Percentiles rank a stretch among this genome's conserved stretches.
phyloP scores from a whole-genome alignment of 2,888 invertebrate genomes.

The Lordiphosa andalusiaca region DNA sequence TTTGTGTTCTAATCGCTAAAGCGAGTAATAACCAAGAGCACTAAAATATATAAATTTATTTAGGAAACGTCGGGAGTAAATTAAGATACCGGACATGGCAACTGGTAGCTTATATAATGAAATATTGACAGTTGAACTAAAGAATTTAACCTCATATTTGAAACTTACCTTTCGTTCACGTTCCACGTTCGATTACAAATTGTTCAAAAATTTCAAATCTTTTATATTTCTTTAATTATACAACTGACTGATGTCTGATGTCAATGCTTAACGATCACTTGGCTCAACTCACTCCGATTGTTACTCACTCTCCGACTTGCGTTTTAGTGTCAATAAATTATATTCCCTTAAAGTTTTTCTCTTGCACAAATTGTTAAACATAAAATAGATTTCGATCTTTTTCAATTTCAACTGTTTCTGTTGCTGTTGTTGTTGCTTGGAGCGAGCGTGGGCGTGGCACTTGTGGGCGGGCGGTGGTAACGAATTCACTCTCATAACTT shows the following conservation, averaged over 20 bases:
- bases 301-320: constrained; percentile 46
- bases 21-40: too few species aligned
- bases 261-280: constrained; percentile 11
- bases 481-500: constrained; percentile 77
- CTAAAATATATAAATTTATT: too few species aligned
- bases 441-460: constrained; percentile 55
- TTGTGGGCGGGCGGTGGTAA: constrained; percentile 49
- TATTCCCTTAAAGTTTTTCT: constrained; percentile 72
- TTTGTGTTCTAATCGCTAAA: too few species aligned
- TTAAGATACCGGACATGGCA: too few species aligned
- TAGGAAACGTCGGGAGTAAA: too few species aligned
- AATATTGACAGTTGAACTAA: too few species aligned
- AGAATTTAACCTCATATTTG: too few species aligned
- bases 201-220: constrained; percentile 1
- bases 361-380: constrained; percentile 78
- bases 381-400: constrained; percentile 76
- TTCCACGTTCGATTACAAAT: not conserved
- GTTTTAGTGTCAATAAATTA: constrained; percentile 60
- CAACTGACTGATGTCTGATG: constrained; percentile 7
- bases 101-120: too few species aligned
- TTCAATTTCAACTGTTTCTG: constrained; percentile 67
- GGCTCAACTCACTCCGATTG: not conserved
- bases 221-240: not conserved
- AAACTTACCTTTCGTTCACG: too few species aligned
- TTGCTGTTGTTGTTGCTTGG: constrained; percentile 43